These are phyloP conservation scores for Drosophila nigromelanica DNA, from an alignment of 1,140 invertebrate species.

Conservation along the genomic window DNA sequence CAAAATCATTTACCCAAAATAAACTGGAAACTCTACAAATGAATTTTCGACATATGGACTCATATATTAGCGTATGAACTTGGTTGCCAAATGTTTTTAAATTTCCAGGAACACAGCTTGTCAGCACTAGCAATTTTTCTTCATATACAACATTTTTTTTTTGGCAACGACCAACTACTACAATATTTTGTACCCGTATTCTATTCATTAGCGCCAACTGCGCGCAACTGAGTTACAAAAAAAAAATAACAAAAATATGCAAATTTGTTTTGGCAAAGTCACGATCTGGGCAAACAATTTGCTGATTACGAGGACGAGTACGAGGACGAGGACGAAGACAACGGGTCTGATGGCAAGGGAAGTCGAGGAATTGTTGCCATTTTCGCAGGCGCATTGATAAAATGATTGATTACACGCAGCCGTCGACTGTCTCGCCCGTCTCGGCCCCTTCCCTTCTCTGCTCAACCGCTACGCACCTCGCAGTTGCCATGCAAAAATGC, in stretches of 20 bases:
- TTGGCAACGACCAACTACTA: slow-evolving; percentile 19
- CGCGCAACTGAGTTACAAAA: slow-evolving; percentile 23
- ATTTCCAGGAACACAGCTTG: slow-evolving; percentile 8
- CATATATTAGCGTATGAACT: too few relatives aligned
- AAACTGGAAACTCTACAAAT: neutral
- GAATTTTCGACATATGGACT: neutral
- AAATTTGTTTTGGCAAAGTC: slow-evolving; percentile 76
- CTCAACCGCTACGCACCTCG: slow-evolving; percentile 14
- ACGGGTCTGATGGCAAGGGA: slow-evolving; percentile 22
- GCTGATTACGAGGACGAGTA: slow-evolving; percentile 65
- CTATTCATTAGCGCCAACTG: slow-evolving; percentile 79
- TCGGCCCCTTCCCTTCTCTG: neutral
- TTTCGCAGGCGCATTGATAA: slow-evolving; percentile 80
- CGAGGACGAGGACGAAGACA: neutral
- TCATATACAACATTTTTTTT: slow-evolving; percentile 22
- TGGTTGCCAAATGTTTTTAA: slow-evolving; percentile 51
- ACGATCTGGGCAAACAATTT: slow-evolving; percentile 79
- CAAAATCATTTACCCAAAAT: too few relatives aligned
- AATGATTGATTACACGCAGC: slow-evolving; percentile 80
- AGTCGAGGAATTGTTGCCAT: slow-evolving; percentile 73
- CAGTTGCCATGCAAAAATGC: slow-evolving; percentile 45
- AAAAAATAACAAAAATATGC: slow-evolving; percentile 79
- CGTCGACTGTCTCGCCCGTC: slow-evolving; percentile 39
- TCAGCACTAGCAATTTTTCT: slow-evolving; percentile 43
- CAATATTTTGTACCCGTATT: slow-evolving; percentile 26